Evolutionary conservation across 2,797 vertebrate species (phyloP).

Genomic region (Glyptemys insculpta): DNA sequence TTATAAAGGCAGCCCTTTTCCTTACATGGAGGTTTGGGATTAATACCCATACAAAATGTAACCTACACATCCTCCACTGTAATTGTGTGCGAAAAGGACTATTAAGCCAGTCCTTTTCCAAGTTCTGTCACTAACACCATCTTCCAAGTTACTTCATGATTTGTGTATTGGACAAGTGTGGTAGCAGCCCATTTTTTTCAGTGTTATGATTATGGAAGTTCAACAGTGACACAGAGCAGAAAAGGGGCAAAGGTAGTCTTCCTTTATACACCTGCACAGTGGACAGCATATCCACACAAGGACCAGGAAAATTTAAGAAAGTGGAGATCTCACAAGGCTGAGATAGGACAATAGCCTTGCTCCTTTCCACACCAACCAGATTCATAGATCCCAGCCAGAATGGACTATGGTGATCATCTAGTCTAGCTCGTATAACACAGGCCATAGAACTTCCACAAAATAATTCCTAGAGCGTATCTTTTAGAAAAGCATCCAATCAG

Average conservation of each 20-base stretch:
- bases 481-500: background rate
- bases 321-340: no score
- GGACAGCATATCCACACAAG: background rate
- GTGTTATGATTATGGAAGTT: accelerated
- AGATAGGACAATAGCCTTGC: no score
- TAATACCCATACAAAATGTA: background rate
- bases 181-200: background rate
- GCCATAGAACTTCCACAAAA: no score
- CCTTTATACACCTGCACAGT: background rate
- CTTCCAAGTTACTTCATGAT: accelerated
- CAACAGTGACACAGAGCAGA: background rate
- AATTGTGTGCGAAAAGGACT: background rate
- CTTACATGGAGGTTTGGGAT: background rate
- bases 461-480: no score
- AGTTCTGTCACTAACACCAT: accelerated
- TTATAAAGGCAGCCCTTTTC: background rate
- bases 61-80: background rate
- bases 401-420: no score
- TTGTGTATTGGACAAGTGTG: accelerated
- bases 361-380: no score
- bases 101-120: accelerated
- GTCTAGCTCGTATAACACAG: no score
- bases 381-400: no score
- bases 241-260: background rate
- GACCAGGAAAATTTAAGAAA: background rate